These are phyloP conservation scores for Tanypteryx hageni DNA, from an alignment of 2,888 invertebrate genomes.

Conservation along the genomic window DNA sequence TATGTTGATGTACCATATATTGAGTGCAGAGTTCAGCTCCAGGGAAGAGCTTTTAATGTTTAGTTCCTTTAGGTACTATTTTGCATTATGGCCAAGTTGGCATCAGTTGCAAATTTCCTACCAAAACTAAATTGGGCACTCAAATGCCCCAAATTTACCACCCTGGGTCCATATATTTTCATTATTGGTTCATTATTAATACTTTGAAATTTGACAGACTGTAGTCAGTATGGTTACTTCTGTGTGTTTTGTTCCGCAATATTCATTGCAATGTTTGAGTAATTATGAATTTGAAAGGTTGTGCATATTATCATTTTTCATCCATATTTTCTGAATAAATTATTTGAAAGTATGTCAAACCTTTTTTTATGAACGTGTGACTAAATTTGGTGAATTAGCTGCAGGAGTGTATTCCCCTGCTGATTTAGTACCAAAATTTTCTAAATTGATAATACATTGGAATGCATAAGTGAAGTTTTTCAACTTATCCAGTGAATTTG, in stretches of 20 bases:
- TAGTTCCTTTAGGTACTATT: conserved; percentile 21
- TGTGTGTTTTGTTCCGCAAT: not conserved
- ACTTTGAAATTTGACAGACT: not conserved
- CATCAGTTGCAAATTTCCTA: not conserved
- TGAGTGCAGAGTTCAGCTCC: conserved; percentile 26
- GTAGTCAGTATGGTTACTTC: conserved; percentile 9
- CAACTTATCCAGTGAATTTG: no score
- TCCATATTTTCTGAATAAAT: conserved; percentile 31
- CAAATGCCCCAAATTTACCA: not conserved
- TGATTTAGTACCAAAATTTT: no score
- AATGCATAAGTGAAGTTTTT: no score
- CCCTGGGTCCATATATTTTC: conserved; percentile 37
- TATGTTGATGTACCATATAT: conserved; percentile 29
- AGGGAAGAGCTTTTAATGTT: conserved; percentile 38
- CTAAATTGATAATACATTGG: no score
- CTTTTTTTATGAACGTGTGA: no score
- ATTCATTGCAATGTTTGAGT: not conserved
- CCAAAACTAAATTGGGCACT: not conserved
- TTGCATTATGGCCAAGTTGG: not conserved
- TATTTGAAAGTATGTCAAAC: no score
- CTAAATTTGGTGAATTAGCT: no score
- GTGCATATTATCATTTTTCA: conserved; percentile 50
- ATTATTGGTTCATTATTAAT: not conserved
- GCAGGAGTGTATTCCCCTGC: no score
- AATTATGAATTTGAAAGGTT: conserved; percentile 36